Percentiles rank a stretch among this genome's conserved stretches.
phyloP scores from a whole-genome alignment of 2,797 vertebrate genomes.

The Schizopygopsis pylzovi region DNA sequence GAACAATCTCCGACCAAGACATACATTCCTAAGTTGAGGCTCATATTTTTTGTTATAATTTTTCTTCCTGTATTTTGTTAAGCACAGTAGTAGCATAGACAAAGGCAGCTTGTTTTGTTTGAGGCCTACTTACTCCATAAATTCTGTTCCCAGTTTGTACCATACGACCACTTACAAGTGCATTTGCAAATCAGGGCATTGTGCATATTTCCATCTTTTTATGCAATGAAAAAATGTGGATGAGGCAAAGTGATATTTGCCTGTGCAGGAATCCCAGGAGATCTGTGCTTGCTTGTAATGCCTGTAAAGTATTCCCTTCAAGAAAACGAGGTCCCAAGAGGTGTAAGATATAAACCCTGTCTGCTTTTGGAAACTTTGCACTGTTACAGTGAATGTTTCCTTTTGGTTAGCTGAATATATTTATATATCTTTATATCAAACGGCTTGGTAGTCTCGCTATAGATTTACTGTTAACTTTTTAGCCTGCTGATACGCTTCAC shows the following conservation, averaged over 20 bases:
- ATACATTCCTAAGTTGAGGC: not conserved
- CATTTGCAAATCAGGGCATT: constrained; percentile 59
- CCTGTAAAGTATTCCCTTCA: constrained; percentile 77
- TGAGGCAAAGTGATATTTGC: constrained; percentile 76
- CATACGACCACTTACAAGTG: constrained; percentile 30
- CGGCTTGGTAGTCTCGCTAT: constrained; percentile 43
- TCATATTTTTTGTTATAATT: not conserved
- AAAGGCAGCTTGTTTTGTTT: constrained; percentile 16
- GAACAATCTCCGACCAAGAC: not conserved
- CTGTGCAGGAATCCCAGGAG: constrained; percentile 71
- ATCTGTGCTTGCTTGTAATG: constrained; percentile 67
- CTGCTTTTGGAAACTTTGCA: constrained; percentile 65
- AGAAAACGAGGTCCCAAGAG: constrained; percentile 69
- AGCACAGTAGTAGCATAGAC: not conserved
- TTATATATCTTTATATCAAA: constrained; percentile 57
- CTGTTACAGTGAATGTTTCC: constrained; percentile 66
- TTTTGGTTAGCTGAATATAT: constrained; percentile 60
- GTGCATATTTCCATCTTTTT: constrained; percentile 62
- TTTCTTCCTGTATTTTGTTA: not conserved
- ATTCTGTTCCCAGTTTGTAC: constrained; percentile 27
- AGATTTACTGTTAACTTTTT: constrained; percentile 49
- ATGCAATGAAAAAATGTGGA: constrained; percentile 62
- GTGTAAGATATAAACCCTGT: constrained; percentile 70
- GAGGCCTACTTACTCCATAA: constrained; percentile 13
- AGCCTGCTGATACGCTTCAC: constrained; percentile 43